Conservation (phyloP, 2,113 vertebrate genomes). For the Bufo gargarizans region DNA sequence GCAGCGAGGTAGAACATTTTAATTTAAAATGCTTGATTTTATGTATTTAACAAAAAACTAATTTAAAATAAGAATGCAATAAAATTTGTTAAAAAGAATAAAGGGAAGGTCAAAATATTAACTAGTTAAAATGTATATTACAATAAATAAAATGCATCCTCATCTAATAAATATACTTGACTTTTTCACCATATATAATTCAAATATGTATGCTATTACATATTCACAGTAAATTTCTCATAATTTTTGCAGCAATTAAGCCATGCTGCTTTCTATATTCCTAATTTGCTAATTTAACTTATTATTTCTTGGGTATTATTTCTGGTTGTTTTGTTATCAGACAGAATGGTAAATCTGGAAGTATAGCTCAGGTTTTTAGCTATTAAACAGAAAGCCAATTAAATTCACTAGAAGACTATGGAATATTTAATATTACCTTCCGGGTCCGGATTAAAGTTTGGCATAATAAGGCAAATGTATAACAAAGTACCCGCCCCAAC, state of each 20-base stretch:
- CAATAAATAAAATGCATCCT: background rate
- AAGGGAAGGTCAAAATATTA: background rate
- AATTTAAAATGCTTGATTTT: conserved; percentile 33
- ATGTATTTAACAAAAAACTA: background rate
- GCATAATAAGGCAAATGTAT: too few relatives aligned
- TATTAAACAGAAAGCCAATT: too few relatives aligned
- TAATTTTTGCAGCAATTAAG: background rate
- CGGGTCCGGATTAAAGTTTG: too few relatives aligned
- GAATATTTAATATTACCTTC: too few relatives aligned
- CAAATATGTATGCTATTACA: background rate
- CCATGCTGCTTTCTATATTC: background rate
- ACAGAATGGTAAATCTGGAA: too few relatives aligned
- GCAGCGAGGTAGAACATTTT: conserved; percentile 49
- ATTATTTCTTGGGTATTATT: too few relatives aligned
- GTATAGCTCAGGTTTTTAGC: too few relatives aligned
- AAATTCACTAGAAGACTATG: too few relatives aligned
- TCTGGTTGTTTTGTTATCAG: too few relatives aligned
- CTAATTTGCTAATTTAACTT: background rate
- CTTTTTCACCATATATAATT: background rate
- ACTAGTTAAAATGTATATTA: background rate
- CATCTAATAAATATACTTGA: background rate
- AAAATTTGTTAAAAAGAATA: background rate
- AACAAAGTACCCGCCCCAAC: too few relatives aligned
- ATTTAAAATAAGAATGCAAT: background rate
- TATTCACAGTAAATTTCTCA: background rate